A percentile compares a stretch with the other conserved stretches of the same genome.
Evolutionary conservation across 2,797 vertebrate species (phyloP).

Genomic region (Varecia variegata): DNA sequence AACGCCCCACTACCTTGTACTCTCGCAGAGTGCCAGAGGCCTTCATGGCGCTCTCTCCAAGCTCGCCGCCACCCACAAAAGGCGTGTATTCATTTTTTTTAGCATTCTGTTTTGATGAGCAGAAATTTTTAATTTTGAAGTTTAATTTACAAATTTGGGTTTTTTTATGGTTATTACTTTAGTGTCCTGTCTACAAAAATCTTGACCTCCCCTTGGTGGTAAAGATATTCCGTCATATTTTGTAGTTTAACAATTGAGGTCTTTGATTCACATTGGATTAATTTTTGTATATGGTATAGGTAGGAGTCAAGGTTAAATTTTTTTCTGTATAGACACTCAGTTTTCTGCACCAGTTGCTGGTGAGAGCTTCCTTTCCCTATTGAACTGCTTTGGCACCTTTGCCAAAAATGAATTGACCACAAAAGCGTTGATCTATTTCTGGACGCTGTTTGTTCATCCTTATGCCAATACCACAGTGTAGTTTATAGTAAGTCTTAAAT

Average conservation of each 20-base stretch:
- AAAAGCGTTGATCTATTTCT: not conserved
- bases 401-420: not conserved
- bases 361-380: not conserved
- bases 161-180: not conserved
- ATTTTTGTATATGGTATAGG: not conserved
- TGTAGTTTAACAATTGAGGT: not conserved
- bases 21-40: slow-evolving; percentile 94
- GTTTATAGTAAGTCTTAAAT: not conserved
- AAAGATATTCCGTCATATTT: not conserved
- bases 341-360: not conserved
- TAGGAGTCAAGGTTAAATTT: not conserved
- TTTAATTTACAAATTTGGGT: not conserved
- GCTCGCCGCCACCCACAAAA: slow-evolving; percentile 87
- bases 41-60: slow-evolving; percentile 89
- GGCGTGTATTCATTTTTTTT: too few relatives aligned
- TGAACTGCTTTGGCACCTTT: not conserved
- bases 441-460: not conserved
- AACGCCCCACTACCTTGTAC: slow-evolving; percentile 96
- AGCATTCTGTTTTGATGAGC: not conserved
- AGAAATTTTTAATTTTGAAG: not conserved
- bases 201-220: not conserved
- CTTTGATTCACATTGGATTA: not conserved
- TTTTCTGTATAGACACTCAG: rapidly evolving
- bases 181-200: not conserved
- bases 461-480: rapidly evolving